Conservation (phyloP, 2,888 invertebrate species). For the Antheraea assamensis region DNA sequence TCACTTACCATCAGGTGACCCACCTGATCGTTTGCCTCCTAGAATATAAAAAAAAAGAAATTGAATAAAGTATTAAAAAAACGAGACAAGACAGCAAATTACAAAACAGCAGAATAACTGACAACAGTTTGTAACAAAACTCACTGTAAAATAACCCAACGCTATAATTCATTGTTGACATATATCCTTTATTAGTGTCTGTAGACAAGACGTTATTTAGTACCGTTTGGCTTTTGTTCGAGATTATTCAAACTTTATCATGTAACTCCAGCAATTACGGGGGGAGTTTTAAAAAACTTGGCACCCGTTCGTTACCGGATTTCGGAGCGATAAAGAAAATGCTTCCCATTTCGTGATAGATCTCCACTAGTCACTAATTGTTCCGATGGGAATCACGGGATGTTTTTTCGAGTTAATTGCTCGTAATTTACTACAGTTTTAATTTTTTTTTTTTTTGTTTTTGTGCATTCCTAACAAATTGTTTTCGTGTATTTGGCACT, state of each 20-base stretch:
- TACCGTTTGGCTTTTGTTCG: too few relatives aligned
- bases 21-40: too few relatives aligned
- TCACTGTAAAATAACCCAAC: too few relatives aligned
- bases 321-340: constrained; percentile 7
- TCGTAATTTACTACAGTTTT: constrained; percentile 13
- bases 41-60: too few relatives aligned
- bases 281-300: not conserved
- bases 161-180: too few relatives aligned
- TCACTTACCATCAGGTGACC: too few relatives aligned
- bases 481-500: not conserved
- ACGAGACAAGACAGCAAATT: too few relatives aligned
- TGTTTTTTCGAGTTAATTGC: constrained; percentile 3
- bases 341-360: constrained; percentile 7
- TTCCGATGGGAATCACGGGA: constrained; percentile 9
- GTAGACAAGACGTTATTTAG: too few relatives aligned
- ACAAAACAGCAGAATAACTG: too few relatives aligned
- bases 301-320: constrained; percentile 10
- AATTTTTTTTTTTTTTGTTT: not conserved
- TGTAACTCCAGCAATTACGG: not conserved
- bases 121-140: too few relatives aligned
- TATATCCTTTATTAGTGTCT: too few relatives aligned
- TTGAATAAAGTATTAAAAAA: too few relatives aligned
- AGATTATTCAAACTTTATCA: not conserved
- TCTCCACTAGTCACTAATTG: constrained; percentile 20
- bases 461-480: not conserved